phyloP scores from a whole-genome alignment of 2,113 vertebrate species.

The Spermophilus dauricus region DNA sequence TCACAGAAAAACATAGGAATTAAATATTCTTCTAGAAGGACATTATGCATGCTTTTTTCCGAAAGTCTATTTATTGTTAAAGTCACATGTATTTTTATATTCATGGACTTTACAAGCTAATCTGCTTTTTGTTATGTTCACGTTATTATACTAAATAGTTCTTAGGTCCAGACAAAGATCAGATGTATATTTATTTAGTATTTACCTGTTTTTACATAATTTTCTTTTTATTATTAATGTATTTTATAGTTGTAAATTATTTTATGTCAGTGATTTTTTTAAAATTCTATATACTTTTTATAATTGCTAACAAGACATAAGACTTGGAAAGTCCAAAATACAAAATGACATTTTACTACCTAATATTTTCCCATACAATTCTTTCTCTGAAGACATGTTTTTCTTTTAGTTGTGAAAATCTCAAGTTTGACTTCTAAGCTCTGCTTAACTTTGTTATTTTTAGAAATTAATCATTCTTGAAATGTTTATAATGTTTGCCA shows the following conservation, averaged over 20 bases:
- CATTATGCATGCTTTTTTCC: background rate
- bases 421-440: constrained; percentile 80
- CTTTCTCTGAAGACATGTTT: constrained; percentile 79
- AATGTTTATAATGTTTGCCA: constrained; percentile 85
- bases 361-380: constrained; percentile 77
- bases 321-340: constrained; percentile 28
- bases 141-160: constrained; percentile 5
- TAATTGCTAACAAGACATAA: background rate
- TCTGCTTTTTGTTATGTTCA: background rate
- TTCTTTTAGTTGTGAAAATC: constrained; percentile 86
- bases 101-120: background rate
- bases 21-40: background rate
- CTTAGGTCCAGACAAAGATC: background rate
- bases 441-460: constrained; percentile 84
- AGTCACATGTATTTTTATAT: background rate
- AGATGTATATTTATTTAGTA: background rate
- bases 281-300: background rate
- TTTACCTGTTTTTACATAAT: background rate
- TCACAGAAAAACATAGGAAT: background rate
- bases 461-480: constrained; percentile 85
- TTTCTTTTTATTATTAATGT: background rate
- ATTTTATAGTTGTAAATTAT: background rate
- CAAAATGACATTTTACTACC: constrained; percentile 70
- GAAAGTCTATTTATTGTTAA: background rate
- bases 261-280: background rate